Conservation (phyloP, 2,113 vertebrate species). For the Mormyrus iriodes region DNA sequence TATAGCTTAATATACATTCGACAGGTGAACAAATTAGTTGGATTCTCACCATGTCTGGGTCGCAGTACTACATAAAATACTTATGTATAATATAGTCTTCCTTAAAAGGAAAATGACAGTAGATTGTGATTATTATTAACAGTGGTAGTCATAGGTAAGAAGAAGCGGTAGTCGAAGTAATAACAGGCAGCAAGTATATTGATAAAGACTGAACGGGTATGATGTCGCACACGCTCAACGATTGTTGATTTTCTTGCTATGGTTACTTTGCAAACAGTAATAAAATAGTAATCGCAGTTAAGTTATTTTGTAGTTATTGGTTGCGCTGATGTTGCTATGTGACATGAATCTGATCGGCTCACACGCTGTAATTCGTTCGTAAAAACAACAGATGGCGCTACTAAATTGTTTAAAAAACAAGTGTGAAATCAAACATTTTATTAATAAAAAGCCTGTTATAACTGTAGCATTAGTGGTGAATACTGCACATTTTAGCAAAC, state of each 20-base stretch:
- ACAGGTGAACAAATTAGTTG: not conserved
- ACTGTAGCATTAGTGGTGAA: not conserved
- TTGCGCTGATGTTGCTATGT: not conserved
- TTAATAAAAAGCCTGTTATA: not conserved
- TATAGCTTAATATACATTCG: not conserved
- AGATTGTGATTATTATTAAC: not conserved
- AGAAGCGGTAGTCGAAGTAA: not conserved
- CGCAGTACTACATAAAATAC: not conserved
- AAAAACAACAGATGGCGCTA: not conserved
- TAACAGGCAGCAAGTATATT: not conserved
- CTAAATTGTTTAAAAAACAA: not conserved
- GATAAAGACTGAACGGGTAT: not conserved
- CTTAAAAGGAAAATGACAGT: not conserved
- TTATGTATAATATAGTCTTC: not conserved
- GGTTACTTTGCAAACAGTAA: not conserved
- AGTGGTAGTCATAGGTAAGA: not conserved
- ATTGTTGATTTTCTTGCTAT: not conserved
- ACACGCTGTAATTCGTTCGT: not conserved
- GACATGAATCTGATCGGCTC: not conserved
- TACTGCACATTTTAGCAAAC: not conserved
- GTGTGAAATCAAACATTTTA: not conserved
- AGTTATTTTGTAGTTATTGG: not conserved
- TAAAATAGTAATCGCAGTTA: not conserved
- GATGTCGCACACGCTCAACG: not conserved
- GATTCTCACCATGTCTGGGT: not conserved